These are phyloP conservation scores for Automeris io DNA, from an alignment of 2,888 invertebrate species.

Conservation along the genomic window DNA sequence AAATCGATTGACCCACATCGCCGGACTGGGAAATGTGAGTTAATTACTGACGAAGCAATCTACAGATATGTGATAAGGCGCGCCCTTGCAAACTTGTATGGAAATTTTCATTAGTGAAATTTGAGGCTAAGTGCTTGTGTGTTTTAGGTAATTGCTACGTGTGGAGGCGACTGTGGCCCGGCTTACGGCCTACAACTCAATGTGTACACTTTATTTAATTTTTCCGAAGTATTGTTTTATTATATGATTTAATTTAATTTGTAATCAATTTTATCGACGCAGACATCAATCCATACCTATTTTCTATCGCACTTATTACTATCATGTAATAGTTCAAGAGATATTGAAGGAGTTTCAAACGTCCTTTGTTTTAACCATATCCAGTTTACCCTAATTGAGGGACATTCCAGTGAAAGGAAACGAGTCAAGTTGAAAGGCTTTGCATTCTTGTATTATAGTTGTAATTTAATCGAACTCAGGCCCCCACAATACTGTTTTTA, in stretches of 20 bases:
- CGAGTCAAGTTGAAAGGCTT: no score
- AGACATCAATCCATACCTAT: no score
- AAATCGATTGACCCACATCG: constrained; percentile 13
- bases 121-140: constrained; percentile 69
- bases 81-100: constrained; percentile 48
- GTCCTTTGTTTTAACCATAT: no score
- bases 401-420: no score
- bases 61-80: constrained; percentile 68
- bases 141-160: constrained; percentile 70
- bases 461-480: no score
- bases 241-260: constrained; percentile 26
- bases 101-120: constrained; percentile 72
- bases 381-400: no score
- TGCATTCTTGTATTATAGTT: no score
- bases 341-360: no score
- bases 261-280: no score
- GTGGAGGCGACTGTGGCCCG: constrained; percentile 36
- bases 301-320: no score
- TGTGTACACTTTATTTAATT: constrained; percentile 53
- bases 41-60: constrained; percentile 62
- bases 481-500: no score
- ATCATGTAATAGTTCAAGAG: no score
- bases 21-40: constrained; percentile 32
- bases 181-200: constrained; percentile 51
- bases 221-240: constrained; percentile 24